phyloP scores from a whole-genome alignment of 2,888 invertebrate species.

The Sphecodes monilicornis region DNA sequence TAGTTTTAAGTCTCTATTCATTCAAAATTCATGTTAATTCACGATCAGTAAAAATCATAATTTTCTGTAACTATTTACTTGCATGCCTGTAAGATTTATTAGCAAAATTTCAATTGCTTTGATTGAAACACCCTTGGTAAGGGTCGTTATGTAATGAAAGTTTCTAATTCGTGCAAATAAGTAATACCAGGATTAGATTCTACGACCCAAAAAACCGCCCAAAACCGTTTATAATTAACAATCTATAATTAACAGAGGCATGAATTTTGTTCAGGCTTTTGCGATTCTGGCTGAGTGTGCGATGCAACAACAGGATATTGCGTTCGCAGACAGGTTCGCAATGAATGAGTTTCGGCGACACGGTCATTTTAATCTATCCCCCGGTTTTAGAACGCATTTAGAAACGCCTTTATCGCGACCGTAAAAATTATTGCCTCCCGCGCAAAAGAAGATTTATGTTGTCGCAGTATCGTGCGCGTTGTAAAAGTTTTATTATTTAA shows the following conservation, averaged over 20 bases:
- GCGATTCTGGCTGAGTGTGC: neutral
- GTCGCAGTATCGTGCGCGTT: neutral
- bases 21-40: too few relatives aligned
- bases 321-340: neutral
- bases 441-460: neutral
- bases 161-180: neutral
- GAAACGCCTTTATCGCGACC: neutral
- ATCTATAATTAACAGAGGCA: neutral
- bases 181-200: too few relatives aligned
- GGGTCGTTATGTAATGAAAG: neutral
- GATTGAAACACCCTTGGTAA: too few relatives aligned
- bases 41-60: too few relatives aligned
- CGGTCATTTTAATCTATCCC: neutral
- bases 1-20: too few relatives aligned
- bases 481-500: conserved; percentile 16
- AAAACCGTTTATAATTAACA: neutral
- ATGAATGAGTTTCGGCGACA: neutral
- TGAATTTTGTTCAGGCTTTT: neutral
- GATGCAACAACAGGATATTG: neutral
- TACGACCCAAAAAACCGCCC: neutral
- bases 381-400: neutral
- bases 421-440: neutral
- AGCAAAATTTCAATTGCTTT: too few relatives aligned
- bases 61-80: too few relatives aligned
- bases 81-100: too few relatives aligned